Evolutionary conservation across 2,888 invertebrate species (phyloP).

Genomic region (Aphodius granarius): DNA sequence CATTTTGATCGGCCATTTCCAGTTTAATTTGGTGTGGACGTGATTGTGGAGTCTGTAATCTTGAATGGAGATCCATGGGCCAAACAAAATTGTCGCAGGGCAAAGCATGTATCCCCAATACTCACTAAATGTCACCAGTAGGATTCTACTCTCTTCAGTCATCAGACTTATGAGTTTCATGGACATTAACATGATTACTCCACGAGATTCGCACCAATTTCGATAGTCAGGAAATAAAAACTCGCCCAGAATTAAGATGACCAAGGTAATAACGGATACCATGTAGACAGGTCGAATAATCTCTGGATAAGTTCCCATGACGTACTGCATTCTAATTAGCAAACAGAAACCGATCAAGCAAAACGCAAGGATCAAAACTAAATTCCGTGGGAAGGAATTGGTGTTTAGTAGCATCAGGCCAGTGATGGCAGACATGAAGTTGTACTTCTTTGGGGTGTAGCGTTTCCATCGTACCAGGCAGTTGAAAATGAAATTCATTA

Average conservation of each 20-base stretch:
- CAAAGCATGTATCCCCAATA: slow-evolving; percentile 82
- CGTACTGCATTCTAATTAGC: not conserved
- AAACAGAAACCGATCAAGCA: not conserved
- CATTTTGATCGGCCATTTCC: slow-evolving; percentile 61
- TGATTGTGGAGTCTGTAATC: slow-evolving; percentile 62
- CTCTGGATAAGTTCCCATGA: not conserved
- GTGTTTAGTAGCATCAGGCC: not conserved
- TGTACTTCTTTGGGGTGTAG: not conserved
- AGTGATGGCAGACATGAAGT: slow-evolving; percentile 1
- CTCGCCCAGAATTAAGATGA: slow-evolving; percentile 50
- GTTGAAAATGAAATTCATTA: slow-evolving; percentile 32
- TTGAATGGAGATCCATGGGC: slow-evolving; percentile 85
- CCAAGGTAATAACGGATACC: not conserved
- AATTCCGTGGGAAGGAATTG: not conserved
- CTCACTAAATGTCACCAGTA: slow-evolving; percentile 61
- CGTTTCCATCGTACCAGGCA: slow-evolving; percentile 25
- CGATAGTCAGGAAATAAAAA: slow-evolving; percentile 63
- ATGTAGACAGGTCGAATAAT: not conserved
- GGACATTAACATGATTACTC: slow-evolving; percentile 86
- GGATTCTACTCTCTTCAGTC: slow-evolving; percentile 63
- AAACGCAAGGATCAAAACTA: not conserved
- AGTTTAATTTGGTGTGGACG: slow-evolving; percentile 45
- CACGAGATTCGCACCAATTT: slow-evolving; percentile 80
- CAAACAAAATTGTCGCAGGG: slow-evolving; percentile 83
- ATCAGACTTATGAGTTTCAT: slow-evolving; percentile 86